Conservation (phyloP, 2,888 invertebrate species). For the Sycophila texana region DNA sequence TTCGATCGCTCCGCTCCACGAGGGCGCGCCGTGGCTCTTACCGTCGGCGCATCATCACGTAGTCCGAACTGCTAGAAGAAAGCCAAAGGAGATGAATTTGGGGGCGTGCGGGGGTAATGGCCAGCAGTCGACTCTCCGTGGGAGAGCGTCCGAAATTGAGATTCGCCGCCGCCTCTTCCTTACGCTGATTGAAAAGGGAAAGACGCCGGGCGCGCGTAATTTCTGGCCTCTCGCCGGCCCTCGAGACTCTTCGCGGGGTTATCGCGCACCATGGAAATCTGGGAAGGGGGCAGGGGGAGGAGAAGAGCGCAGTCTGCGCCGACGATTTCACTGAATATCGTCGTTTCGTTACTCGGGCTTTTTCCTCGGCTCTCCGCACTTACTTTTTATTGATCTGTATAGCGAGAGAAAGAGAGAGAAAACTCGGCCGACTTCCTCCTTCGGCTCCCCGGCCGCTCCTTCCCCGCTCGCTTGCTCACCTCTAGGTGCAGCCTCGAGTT, state of each 20-base stretch:
- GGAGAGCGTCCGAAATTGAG: slow-evolving; percentile 43
- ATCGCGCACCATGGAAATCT: slow-evolving; percentile 47
- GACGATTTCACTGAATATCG: slow-evolving; percentile 7
- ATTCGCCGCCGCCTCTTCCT: slow-evolving; percentile 19
- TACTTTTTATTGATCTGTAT: slow-evolving; percentile 24
- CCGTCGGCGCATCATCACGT: slow-evolving; percentile 23
- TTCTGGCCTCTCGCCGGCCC: slow-evolving; percentile 15
- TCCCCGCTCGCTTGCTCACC: no score
- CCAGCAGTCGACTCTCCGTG: slow-evolving; percentile 1
- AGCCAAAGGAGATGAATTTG: slow-evolving; percentile 36
- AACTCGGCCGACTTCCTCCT: no score
- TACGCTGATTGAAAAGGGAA: slow-evolving; percentile 58
- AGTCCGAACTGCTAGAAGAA: background rate
- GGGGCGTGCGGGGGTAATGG: slow-evolving; percentile 11
- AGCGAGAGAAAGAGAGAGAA: background rate
- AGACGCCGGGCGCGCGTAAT: slow-evolving; percentile 51
- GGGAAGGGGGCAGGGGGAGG: background rate
- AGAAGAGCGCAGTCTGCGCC: slow-evolving; percentile 7
- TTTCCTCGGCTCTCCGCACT: background rate
- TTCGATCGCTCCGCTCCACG: background rate
- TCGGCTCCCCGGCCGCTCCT: no score
- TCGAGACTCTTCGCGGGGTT: slow-evolving; percentile 31
- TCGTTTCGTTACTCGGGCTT: background rate
- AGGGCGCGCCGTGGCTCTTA: background rate
- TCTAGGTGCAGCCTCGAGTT: no score